These are phyloP conservation scores for Salvelinus sp. DNA, from an alignment of 2,113 vertebrate genomes.

Conservation along the genomic window DNA sequence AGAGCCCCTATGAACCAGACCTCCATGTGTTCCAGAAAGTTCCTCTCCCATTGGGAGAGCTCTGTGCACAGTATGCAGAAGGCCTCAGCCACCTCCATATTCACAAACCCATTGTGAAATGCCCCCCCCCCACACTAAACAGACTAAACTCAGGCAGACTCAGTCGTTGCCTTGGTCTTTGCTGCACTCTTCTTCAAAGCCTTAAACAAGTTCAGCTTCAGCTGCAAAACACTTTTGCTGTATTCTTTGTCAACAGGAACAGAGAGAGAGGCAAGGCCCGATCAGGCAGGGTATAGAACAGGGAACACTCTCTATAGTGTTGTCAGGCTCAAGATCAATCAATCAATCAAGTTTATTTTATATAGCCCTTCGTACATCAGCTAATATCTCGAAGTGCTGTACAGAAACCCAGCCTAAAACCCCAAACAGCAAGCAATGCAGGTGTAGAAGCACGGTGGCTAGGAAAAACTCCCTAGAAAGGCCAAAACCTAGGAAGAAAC, in stretches of 20 bases:
- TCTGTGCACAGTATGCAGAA: constrained; percentile 65
- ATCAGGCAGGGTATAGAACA: constrained; percentile 43
- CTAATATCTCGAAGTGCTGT: too few relatives aligned
- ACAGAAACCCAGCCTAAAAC: too few relatives aligned
- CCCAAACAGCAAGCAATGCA: too few relatives aligned
- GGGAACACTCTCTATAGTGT: constrained; percentile 8
- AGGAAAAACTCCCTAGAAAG: too few relatives aligned
- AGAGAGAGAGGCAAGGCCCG: constrained; percentile 60
- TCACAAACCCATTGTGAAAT: constrained; percentile 55
- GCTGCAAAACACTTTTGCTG: constrained; percentile 48
- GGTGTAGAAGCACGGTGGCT: too few relatives aligned
- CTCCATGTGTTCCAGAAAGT: constrained; percentile 57
- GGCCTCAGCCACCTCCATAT: constrained; percentile 53
- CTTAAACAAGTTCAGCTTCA: constrained; percentile 64
- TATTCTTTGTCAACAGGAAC: constrained; percentile 57
- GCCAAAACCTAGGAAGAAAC: too few relatives aligned
- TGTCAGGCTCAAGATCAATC: constrained; percentile 13
- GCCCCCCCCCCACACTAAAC: constrained; percentile 60
- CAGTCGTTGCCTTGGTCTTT: constrained; percentile 30
- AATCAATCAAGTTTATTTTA: neutral
- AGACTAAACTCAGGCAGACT: constrained; percentile 57
- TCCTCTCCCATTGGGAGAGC: constrained; percentile 57
- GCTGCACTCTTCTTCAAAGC: constrained; percentile 46
- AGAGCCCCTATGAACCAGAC: constrained; percentile 54
- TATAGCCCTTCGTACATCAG: too few relatives aligned